Evolutionary conservation across 2,113 vertebrate species (phyloP), one percentile per base, ranked within the genome.

Genomic region (Vicugna pacos): DNA sequence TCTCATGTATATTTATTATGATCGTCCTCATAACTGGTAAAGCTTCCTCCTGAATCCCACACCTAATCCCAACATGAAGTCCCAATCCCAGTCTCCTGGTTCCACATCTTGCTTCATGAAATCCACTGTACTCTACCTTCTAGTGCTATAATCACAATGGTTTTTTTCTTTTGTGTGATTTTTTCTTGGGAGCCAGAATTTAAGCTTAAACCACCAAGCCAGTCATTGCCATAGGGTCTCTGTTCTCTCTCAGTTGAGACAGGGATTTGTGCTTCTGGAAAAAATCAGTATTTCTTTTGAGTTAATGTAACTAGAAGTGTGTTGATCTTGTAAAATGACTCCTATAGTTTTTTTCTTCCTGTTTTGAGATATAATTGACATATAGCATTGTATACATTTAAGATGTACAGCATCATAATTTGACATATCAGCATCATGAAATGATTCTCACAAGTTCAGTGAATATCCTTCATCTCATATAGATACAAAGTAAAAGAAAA

Each of bases 131-230:
- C 20, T 2, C 26, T 82, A 86, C 42, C 32, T 62, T 35, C 65
- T 48, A 54, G 13, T 58, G 56, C 14, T 67, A 6, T 42, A 54
- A 69, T 60, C n/a, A 35, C 46, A 54, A 14, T 52, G 13, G 10
- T 11, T 15, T 11, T 56, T 26, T 81, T 42, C 46, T 7, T 76
- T 35, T 58, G 30, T 7, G n/a, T 46, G 10, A 32, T 84, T 73
- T 88, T 72, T 77, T 89, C 52, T 93, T 67, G 28, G 46, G 30
- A 92, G 69, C 17, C 72, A 88, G 76, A 83, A 83, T 93, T 56
- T 89, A 90, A 65, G 48, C 24, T 35, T 86, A 89, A 81, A 73
- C 17, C 50, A 93, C 77, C 48, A 91, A 38, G 28, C 67, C 22
- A 60, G 11, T 67, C 38, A 80, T 22, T 65, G 30, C 4, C 1